Evolutionary conservation across 1,140 invertebrate genomes (phyloP), one percentile per base, ranked within the genome.

Genomic region (Hydropsyche tenuis): DNA sequence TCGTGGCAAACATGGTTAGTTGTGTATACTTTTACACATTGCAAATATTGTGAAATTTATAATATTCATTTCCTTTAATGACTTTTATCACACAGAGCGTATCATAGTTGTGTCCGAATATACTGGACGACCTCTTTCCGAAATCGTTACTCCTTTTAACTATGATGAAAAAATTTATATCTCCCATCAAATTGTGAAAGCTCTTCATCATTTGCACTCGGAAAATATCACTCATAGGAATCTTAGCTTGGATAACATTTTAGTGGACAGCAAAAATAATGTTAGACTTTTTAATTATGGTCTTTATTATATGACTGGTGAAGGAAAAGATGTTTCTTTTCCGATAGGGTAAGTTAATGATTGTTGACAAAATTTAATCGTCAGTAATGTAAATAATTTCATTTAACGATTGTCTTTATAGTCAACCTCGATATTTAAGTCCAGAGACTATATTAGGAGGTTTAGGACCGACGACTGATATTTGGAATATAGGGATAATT

Each of bases 221-320:
- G 85, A 90, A 71, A 88, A 90, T 64, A 87, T 98, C 56, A 90
- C 92, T 9, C 92, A 94, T 80, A 88, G 94, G 76, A 93, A 92
- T 83, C 83, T 99, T 20, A 90, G 89, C 75, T 90, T 92, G 69
- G 91, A 94, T 74, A 96, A 96, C 84, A 93, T 99, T 78, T 84
- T 96, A 9, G 81, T 97, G 14, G 90, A 93, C 81, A 85, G 85
- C 45, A 83, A 88, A 78, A 88, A 89, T 42, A 86, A 90, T 79
- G 90, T 95, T 0, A 96, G 97, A 81, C 80, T 99, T 27, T 95
- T 94, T 78, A 96, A 97, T 83, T 98, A 94, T 88, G 97, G 96
- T 9, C 82, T 97, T 65, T 96, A 93, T 85, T 91, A 94, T 80
- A 96, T 98, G 91, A 97, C 96, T 20, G 90, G 92, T 79, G 85